These are phyloP conservation scores for Copsychus sechellarum DNA, from an alignment of 2,113 vertebrate species.

Conservation along the genomic window DNA sequence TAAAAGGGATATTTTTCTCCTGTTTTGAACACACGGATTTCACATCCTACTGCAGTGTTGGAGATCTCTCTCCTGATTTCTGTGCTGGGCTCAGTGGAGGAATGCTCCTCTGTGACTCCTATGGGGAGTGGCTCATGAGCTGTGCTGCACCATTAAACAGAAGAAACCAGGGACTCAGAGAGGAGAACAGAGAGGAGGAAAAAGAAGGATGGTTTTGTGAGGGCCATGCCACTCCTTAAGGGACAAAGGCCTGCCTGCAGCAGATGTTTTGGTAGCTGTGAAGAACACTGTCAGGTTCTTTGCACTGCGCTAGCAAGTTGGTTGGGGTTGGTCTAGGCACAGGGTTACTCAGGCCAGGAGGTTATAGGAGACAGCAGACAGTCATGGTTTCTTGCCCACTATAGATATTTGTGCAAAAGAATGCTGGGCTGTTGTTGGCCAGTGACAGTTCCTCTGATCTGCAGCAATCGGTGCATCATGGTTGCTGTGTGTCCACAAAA, in stretches of 20 bases:
- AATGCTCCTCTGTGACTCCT: background rate
- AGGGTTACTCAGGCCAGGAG: background rate
- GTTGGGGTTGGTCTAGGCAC: background rate
- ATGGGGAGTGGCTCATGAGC: background rate
- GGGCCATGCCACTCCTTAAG: background rate
- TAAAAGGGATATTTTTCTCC: background rate
- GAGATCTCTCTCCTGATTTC: background rate
- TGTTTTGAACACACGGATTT: background rate
- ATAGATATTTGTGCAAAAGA: background rate
- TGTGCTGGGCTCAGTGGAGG: accelerated
- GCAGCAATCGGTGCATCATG: accelerated
- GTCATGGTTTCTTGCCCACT: background rate
- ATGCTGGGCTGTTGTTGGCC: background rate
- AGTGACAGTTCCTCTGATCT: background rate
- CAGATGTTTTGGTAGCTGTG: background rate
- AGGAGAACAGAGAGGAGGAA: background rate
- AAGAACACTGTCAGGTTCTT: background rate
- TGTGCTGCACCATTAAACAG: background rate
- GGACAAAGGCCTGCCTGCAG: background rate
- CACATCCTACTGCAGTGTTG: background rate
- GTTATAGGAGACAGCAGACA: background rate
- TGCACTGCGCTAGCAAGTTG: background rate
- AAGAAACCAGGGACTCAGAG: background rate
- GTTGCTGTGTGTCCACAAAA: background rate
- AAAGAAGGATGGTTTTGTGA: background rate